Evolutionary conservation across 1,140 invertebrate genomes (phyloP).

Genomic region (Drosophila truncata): DNA sequence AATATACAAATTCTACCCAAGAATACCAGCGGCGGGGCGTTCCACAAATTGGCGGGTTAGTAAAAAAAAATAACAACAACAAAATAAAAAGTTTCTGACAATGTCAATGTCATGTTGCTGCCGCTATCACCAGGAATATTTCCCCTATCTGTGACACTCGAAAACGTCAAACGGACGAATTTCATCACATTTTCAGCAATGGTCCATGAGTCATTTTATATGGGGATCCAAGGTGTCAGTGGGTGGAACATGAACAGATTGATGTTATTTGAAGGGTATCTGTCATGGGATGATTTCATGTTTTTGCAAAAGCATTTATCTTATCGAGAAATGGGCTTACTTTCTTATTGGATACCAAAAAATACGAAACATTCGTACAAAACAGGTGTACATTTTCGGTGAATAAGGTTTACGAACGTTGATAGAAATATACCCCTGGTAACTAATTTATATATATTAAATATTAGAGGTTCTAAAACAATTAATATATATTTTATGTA

Average conservation of each 20-base stretch:
- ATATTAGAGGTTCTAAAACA: neutral
- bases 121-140: slow-evolving; percentile 23
- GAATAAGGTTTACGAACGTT: neutral
- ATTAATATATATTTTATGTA: neutral
- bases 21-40: slow-evolving; percentile 1
- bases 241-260: slow-evolving; percentile 13
- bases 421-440: neutral
- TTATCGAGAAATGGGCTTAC: slow-evolving; percentile 17
- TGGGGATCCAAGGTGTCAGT: neutral
- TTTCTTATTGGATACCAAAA: slow-evolving; percentile 2
- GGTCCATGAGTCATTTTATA: slow-evolving; percentile 36
- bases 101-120: slow-evolving; percentile 22
- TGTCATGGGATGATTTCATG: slow-evolving; percentile 20
- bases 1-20: slow-evolving; percentile 39
- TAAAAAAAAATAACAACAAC: neutral
- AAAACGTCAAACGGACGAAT: slow-evolving; percentile 29
- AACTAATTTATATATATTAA: neutral
- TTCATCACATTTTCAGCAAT: slow-evolving; percentile 35
- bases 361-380: neutral
- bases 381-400: neutral
- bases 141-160: slow-evolving; percentile 18
- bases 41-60: slow-evolving; percentile 7
- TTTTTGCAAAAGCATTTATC: slow-evolving; percentile 10
- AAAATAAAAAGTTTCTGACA: neutral
- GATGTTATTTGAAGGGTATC: slow-evolving; percentile 26